Conservation (phyloP, 2,888 invertebrate species). For the Rutpela maculata region DNA sequence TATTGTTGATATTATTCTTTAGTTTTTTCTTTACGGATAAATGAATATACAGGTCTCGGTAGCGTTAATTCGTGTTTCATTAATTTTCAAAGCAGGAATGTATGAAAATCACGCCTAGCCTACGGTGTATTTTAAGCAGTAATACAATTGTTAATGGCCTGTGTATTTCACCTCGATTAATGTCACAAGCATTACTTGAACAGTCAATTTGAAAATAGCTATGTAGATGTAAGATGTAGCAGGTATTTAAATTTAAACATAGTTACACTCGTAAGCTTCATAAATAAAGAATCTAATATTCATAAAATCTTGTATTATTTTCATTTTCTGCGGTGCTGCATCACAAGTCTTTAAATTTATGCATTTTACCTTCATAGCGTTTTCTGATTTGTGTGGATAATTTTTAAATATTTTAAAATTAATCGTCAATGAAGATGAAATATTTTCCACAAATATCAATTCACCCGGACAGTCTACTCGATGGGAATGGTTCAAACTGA, state of each 20-base stretch:
- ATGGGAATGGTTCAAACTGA: too few species aligned
- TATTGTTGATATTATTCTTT: too few species aligned
- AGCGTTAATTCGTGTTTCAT: background rate
- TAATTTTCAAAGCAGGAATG: too few species aligned
- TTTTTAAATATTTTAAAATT: too few species aligned
- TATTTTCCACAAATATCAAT: too few species aligned
- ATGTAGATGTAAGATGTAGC: background rate
- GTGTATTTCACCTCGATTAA: background rate
- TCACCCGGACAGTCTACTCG: too few species aligned
- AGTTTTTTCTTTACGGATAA: too few species aligned
- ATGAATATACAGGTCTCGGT: background rate
- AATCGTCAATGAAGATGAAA: too few species aligned
- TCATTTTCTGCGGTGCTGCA: too few species aligned
- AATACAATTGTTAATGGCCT: slow-evolving; percentile 1
- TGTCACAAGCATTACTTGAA: background rate
- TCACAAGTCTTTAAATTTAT: too few species aligned
- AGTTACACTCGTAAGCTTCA: background rate
- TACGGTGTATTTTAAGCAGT: background rate
- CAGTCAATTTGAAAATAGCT: background rate
- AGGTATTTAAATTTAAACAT: background rate
- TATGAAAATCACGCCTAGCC: background rate
- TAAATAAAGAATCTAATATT: background rate
- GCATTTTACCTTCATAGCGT: too few species aligned
- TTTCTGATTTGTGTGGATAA: too few species aligned
- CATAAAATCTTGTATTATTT: background rate